Percentiles rank a stretch among this genome's conserved stretches.
phyloP scores from a whole-genome alignment of 2,797 vertebrate genomes.

The Chiloscyllium punctatum region DNA sequence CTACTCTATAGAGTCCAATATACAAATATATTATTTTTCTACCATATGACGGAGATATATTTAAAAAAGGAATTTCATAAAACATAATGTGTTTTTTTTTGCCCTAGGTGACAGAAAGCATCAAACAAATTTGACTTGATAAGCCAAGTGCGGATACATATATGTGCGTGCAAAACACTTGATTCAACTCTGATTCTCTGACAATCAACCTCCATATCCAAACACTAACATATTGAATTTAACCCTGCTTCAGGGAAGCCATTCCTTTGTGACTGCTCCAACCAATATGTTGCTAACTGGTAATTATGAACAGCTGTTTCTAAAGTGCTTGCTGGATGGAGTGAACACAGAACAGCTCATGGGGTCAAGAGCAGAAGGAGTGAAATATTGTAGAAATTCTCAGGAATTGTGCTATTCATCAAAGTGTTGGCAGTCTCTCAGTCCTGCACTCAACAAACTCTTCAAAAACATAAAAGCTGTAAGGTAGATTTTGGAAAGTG shows the following conservation, averaged over 20 bases:
- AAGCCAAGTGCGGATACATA: not conserved
- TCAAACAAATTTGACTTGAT: not conserved
- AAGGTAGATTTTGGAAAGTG: not conserved
- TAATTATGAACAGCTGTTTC: slow-evolving; percentile 19
- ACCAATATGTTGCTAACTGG: slow-evolving; percentile 16
- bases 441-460: not conserved
- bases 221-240: too few species aligned
- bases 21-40: not conserved
- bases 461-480: not conserved
- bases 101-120: not conserved
- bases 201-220: not conserved
- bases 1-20: not conserved
- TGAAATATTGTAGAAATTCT: slow-evolving; percentile 9
- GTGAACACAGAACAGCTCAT: not conserved
- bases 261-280: not conserved
- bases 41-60: not conserved
- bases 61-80: not conserved
- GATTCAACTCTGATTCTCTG: not conserved
- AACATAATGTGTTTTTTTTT: not conserved
- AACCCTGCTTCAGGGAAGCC: not conserved
- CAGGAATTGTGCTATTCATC: not conserved
- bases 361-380: slow-evolving; percentile 12
- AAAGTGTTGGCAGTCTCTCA: not conserved
- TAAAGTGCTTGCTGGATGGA: not conserved
- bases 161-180: not conserved